Evolutionary conservation across 2,888 invertebrate species (phyloP), one percentile per base, ranked within the genome.

Genomic region (Plemyria rubiginata): DNA sequence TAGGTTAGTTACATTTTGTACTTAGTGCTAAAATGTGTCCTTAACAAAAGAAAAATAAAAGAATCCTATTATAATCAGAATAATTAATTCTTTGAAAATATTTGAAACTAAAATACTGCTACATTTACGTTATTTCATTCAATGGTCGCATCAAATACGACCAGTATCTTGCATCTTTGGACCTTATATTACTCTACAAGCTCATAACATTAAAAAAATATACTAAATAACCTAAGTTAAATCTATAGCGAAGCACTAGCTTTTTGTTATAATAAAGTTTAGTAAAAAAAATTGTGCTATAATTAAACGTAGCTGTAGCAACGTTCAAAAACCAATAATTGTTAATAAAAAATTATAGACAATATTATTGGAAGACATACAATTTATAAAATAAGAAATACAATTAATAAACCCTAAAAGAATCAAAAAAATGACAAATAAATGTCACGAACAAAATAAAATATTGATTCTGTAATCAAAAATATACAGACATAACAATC

Each of bases 1-100:
- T 75, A 67, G 70, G 88, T 90, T 90, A 91, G 87, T 87, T 79
- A 88, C 85, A 82, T 82, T 84, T 88, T 88, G 86, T 88, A 89
- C 88, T 89, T 90, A 89, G 68, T 78, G 80, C 85, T 87, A 88
- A 80, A 76, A 76, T 75, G 79, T 80, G 80, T 82, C 78, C 81
- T 78, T 75, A 84, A 81, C 66, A 77, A 79, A 81, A 79, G 73
- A 79, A 77, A 77, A 78, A 74, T 77, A 78, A 81, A 80, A 72
- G 67, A 78, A 73, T 76, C 73, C n/a, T n/a, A n/a, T 77, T 75
- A 78, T 71, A 72, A 75, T 73, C 70, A 70, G 70, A 75, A 76
- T 75, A 76, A 72, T 70, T 70, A 75, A 74, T 76, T 74, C 72
- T 75, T 75, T 76, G 74, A 75, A 75, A 76, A 73, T 64, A 67